phyloP scores from a whole-genome alignment of 2,888 invertebrate genomes.

The Caradrina clavipalpis region DNA sequence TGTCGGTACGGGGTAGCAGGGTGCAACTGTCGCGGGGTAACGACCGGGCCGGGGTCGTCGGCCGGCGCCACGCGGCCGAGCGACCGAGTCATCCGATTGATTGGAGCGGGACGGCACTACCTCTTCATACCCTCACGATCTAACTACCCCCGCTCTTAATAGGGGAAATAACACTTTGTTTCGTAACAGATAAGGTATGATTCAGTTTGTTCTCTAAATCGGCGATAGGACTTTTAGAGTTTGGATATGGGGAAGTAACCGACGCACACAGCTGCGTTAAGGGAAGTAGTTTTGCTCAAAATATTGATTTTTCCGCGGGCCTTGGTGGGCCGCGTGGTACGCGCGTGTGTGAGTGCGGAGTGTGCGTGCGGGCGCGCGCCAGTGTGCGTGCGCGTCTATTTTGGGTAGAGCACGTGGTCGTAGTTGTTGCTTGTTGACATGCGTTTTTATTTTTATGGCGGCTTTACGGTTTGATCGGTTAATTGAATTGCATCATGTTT shows the following conservation, averaged over 20 bases:
- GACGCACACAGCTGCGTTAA: slow-evolving; percentile 83
- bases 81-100: slow-evolving; percentile 87
- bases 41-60: slow-evolving; percentile 88
- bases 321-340: slow-evolving; percentile 76
- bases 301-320: slow-evolving; percentile 90
- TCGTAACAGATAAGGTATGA: slow-evolving; percentile 79
- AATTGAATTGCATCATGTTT: slow-evolving; percentile 83
- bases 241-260: slow-evolving; percentile 66
- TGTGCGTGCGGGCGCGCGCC: slow-evolving; percentile 55
- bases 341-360: slow-evolving; percentile 68
- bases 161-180: slow-evolving; percentile 82
- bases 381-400: slow-evolving; percentile 85
- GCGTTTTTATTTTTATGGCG: slow-evolving; percentile 88
- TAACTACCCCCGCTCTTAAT: slow-evolving; percentile 82
- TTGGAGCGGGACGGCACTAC: slow-evolving; percentile 86
- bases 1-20: slow-evolving; percentile 86
- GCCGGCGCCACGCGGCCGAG: slow-evolving; percentile 88
- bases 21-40: slow-evolving; percentile 89
- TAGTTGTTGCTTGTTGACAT: slow-evolving; percentile 89
- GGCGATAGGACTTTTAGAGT: slow-evolving; percentile 71
- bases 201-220: slow-evolving; percentile 71
- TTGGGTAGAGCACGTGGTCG: slow-evolving; percentile 89
- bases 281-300: slow-evolving; percentile 91
- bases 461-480: slow-evolving; percentile 79
- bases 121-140: slow-evolving; percentile 80